Conservation (phyloP, 2,113 vertebrate genomes). For the Hyaena hyaena region DNA sequence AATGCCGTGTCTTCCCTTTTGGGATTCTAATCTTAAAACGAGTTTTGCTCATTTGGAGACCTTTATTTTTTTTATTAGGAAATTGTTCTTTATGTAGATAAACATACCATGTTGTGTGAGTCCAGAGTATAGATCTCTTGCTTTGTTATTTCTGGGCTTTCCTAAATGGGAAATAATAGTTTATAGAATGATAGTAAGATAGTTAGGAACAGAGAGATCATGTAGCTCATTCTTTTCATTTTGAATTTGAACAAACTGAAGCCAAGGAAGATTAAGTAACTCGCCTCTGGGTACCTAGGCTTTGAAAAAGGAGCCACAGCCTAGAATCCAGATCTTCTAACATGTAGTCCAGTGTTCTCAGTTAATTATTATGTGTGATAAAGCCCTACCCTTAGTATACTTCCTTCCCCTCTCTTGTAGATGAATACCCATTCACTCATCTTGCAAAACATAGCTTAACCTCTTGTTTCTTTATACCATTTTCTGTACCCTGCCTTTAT, state of each 20-base stretch:
- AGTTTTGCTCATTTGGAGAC: constrained; percentile 48
- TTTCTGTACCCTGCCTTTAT: neutral
- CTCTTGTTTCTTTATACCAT: neutral
- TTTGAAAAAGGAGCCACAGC: neutral
- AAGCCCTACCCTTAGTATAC: neutral
- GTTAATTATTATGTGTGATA: constrained; percentile 4
- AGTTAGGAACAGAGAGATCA: neutral
- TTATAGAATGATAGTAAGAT: constrained; percentile 13
- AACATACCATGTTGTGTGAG: neutral
- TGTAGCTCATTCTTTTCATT: neutral
- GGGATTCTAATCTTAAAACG: constrained; percentile 50
- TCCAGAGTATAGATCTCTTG: neutral
- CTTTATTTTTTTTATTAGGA: constrained; percentile 46
- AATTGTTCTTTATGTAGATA: constrained; percentile 17
- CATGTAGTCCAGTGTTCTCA: neutral
- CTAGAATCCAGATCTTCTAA: neutral
- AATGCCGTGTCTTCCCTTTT: neutral
- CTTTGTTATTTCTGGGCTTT: constrained; percentile 18
- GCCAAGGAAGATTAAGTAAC: neutral
- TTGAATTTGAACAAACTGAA: constrained; percentile 42
- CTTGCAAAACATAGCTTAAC: neutral
- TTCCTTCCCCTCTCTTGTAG: neutral
- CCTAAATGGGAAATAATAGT: neutral
- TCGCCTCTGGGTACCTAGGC: neutral
- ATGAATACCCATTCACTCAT: neutral